A percentile compares a stretch with the other conserved stretches of the same genome.
phyloP scores from a whole-genome alignment of 2,888 invertebrate species.

The Cryptophagus acutangulus region DNA sequence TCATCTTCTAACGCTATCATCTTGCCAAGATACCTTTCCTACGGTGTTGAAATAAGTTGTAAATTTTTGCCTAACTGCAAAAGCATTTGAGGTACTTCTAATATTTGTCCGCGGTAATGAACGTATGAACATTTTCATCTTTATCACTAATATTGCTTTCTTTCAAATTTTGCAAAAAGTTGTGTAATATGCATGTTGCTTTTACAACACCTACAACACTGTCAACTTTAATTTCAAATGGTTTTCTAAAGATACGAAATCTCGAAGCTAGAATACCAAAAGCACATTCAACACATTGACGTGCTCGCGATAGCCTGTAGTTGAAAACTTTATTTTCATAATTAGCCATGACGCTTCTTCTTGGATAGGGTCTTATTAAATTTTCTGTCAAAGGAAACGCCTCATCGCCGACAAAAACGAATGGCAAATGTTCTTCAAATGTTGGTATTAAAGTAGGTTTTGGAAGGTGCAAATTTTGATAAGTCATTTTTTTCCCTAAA shows the following conservation, averaged over 20 bases:
- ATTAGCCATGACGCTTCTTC: slow-evolving; percentile 10
- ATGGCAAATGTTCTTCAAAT: slow-evolving; percentile 28
- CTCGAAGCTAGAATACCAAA: slow-evolving; percentile 13
- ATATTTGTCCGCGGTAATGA: too few species aligned
- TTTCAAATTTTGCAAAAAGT: too few species aligned
- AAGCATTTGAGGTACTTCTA: too few species aligned
- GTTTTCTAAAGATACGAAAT: slow-evolving; percentile 16
- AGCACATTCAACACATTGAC: slow-evolving; percentile 16
- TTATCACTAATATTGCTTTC: too few species aligned
- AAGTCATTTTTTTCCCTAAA: slow-evolving; percentile 17
- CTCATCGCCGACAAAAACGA: slow-evolving; percentile 44
- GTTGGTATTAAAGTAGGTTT: slow-evolving; percentile 12
- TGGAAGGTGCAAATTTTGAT: slow-evolving; percentile 14
- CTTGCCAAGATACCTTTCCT: too few species aligned
- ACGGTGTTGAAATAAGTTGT: too few species aligned
- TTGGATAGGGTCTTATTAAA: slow-evolving; percentile 18
- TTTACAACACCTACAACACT: slow-evolving; percentile 18
- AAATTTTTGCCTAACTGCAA: too few species aligned
- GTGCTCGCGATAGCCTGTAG: slow-evolving; percentile 13
- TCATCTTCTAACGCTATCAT: too few species aligned
- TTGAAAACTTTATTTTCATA: slow-evolving; percentile 17
- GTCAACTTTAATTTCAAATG: slow-evolving; percentile 22
- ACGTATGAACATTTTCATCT: too few species aligned
- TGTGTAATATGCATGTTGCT: too few species aligned
- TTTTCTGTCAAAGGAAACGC: slow-evolving; percentile 21